Evolutionary conservation across 2,888 invertebrate genomes (phyloP).

Genomic region (Resseliella maxima): DNA sequence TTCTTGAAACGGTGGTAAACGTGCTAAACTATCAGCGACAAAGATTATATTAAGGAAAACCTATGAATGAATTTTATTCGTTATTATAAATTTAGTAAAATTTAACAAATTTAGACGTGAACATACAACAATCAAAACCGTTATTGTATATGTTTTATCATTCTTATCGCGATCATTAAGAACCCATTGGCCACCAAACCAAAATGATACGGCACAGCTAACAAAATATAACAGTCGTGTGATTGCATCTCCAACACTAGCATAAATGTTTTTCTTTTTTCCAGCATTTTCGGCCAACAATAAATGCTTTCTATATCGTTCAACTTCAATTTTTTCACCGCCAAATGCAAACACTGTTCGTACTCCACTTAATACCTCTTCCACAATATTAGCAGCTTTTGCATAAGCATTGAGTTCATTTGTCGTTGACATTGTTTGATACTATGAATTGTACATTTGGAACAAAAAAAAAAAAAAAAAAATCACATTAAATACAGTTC

Average conservation of each 20-base stretch:
- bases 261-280: conserved; percentile 74
- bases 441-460: conserved; percentile 75
- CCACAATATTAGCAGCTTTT: background rate
- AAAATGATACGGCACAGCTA: conserved; percentile 82
- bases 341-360: conserved; percentile 16
- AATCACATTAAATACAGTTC: too few species aligned
- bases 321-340: conserved; percentile 79
- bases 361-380: background rate
- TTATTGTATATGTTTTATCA: conserved; percentile 75
- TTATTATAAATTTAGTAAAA: conserved; percentile 63
- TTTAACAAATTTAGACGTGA: conserved; percentile 69
- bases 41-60: conserved; percentile 80
- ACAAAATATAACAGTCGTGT: conserved; percentile 81
- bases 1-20: conserved; percentile 81
- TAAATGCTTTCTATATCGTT: conserved; percentile 71
- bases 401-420: conserved; percentile 43
- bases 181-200: conserved; percentile 83
- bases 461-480: too few species aligned
- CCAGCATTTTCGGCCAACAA: conserved; percentile 75
- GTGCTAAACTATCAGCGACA: conserved; percentile 82
- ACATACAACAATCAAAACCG: conserved; percentile 70
- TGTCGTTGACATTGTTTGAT: background rate
- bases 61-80: conserved; percentile 76
- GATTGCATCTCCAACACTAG: conserved; percentile 77
- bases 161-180: conserved; percentile 72